A percentile compares a stretch with the other conserved stretches of the same genome.
These are phyloP conservation scores for Xenopus petersii DNA, from an alignment of 2,797 vertebrate species.

Conservation along the genomic window DNA sequence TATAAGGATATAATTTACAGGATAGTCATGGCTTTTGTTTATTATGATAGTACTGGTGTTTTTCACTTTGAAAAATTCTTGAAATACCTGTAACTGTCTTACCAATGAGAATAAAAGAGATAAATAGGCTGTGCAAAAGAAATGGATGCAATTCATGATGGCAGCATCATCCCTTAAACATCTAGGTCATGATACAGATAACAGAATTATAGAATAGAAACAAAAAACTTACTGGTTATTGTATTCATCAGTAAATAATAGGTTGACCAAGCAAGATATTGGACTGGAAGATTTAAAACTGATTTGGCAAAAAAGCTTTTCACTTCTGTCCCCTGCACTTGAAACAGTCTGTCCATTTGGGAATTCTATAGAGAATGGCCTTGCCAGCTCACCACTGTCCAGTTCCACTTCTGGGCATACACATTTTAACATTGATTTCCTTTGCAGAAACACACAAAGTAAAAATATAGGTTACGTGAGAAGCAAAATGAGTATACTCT, in stretches of 20 bases:
- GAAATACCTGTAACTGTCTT: too few relatives aligned
- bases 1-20: too few relatives aligned
- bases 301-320: conserved; percentile 63
- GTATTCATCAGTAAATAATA: conserved; percentile 71
- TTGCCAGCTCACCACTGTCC: conserved; percentile 57
- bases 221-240: conserved; percentile 69
- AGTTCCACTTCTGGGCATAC: conserved; percentile 62
- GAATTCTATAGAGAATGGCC: conserved; percentile 68
- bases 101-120: too few relatives aligned
- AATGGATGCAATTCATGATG: too few relatives aligned
- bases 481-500: too few relatives aligned
- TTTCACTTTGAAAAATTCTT: too few relatives aligned
- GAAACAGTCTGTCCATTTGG: conserved; percentile 60
- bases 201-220: neutral
- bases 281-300: conserved; percentile 69
- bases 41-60: too few relatives aligned
- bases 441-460: conserved; percentile 47
- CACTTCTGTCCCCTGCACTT: conserved; percentile 48
- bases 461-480: too few relatives aligned
- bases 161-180: too few relatives aligned
- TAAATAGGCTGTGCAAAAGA: too few relatives aligned
- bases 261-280: conserved; percentile 62
- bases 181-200: neutral
- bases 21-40: too few relatives aligned
- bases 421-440: conserved; percentile 62